Conservation (phyloP, 2,113 vertebrate genomes). For the Oncorhynchus tshawytscha region DNA sequence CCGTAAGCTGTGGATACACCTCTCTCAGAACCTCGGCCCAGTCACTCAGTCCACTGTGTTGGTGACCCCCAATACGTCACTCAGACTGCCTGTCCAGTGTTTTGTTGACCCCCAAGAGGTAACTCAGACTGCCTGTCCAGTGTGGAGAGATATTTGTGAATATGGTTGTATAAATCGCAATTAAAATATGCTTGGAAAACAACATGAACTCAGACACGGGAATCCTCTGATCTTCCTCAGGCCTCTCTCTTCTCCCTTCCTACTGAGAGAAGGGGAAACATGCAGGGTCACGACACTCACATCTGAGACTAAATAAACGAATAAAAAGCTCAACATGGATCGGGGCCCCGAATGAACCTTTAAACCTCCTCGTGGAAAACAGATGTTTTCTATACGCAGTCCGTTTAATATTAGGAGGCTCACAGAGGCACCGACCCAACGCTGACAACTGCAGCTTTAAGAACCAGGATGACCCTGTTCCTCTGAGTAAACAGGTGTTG, state of each 20-base stretch:
- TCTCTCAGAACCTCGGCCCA: too few species aligned
- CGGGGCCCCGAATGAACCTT: background rate
- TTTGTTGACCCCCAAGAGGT: too few species aligned
- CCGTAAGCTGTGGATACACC: too few species aligned
- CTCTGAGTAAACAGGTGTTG: background rate
- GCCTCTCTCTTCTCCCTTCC: background rate
- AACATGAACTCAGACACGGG: background rate
- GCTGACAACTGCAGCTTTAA: background rate
- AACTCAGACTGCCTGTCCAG: too few species aligned
- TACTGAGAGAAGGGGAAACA: background rate
- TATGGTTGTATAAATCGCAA: background rate
- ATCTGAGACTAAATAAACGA: background rate
- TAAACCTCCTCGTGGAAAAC: slow-evolving; percentile 7
- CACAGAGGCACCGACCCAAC: background rate
- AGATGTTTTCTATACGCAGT: background rate
- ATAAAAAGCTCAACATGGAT: background rate
- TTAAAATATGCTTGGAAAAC: background rate
- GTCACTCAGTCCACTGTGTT: too few species aligned
- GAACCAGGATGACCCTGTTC: background rate
- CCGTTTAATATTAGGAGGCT: background rate
- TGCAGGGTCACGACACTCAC: background rate
- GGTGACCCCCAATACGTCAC: too few species aligned
- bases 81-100: too few species aligned
- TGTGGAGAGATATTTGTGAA: background rate
- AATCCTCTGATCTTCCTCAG: background rate